Evolutionary conservation across 2,113 vertebrate species (phyloP), one percentile per base, ranked within the genome.

Genomic region (Larimichthys polyactis): DNA sequence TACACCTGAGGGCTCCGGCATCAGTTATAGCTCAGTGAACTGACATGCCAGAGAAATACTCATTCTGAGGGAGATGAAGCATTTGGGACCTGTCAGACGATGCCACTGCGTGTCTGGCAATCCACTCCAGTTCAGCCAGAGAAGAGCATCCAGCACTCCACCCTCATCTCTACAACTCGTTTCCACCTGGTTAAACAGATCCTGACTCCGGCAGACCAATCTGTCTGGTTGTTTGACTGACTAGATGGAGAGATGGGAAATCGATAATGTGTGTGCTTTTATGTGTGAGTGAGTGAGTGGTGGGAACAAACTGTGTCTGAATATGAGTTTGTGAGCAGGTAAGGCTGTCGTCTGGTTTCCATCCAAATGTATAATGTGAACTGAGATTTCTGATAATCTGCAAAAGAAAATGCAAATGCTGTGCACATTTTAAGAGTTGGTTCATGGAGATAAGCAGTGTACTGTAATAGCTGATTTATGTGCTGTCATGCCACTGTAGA

Each of bases 1-100:
- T 40, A 68, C 78, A 84, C 77, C 51, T 12, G 75, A 82, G 68
- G 14, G 44, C 27, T 60, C 75, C 20, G 22, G 49, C 55, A 88
- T 82, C 76, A 75, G 73, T 75, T 78, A 60, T n/a, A 60, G 63
- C 74, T 84, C 78, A 79, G 66, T 82, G 83, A 86, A 57, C 49
- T 65, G 79, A 81, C 75, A 74, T 59, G 46, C 44, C 46, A n/a
- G 55, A 78, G 69, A 80, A 81, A 77, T 59, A 67, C 60, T 87
- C 65, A 68, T 67, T 79, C 81, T 36, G 64, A 77, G 40, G 54
- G 55, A 83, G 71, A 90, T 75, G 22, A 82, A 86, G 66, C 75
- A 78, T 82, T 71, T 27, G 82, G 63, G 69, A 77, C 64, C 63
- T 36, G 48, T 84, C 71, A 60, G 49, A 80, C 48, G 36, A 71